Evolutionary conservation across 2,888 invertebrate genomes (phyloP).

Genomic region (Palloptera scutellata): DNA sequence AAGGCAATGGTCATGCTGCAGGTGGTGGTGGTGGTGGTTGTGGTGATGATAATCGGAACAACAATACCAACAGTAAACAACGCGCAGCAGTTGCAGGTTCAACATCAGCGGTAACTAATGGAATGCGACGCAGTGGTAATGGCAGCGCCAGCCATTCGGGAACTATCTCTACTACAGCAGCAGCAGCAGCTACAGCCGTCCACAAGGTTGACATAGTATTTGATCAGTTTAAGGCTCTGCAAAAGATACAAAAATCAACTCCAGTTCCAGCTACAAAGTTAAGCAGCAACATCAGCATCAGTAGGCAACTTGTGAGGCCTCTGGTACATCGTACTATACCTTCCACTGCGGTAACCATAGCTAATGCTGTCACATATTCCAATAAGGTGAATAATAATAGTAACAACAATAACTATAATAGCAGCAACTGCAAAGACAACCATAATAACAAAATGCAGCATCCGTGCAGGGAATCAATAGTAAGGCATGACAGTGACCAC

Average conservation of each 20-base stretch:
- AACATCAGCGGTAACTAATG: constrained; percentile 41
- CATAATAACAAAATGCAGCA: constrained; percentile 32
- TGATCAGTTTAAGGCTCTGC: constrained; percentile 34
- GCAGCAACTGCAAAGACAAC: constrained; percentile 39
- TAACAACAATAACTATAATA: constrained; percentile 41
- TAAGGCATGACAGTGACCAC: constrained; percentile 41
- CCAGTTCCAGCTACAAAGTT: constrained; percentile 31
- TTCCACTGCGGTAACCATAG: constrained; percentile 21
- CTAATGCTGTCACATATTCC: constrained; percentile 18
- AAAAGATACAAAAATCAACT: constrained; percentile 12
- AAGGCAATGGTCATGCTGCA: constrained; percentile 27
- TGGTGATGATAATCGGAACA: constrained; percentile 33
- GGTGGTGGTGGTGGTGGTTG: constrained; percentile 23
- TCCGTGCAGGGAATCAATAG: constrained; percentile 35
- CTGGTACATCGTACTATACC: constrained; percentile 40
- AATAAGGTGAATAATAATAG: constrained; percentile 35
- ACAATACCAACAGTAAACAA: constrained; percentile 39
- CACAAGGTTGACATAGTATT: constrained; percentile 44
- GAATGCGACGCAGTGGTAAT: constrained; percentile 52
- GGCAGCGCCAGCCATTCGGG: constrained; percentile 24
- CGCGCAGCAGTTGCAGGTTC: constrained; percentile 30
- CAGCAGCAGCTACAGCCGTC: constrained; percentile 45
- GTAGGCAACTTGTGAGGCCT: constrained; percentile 36
- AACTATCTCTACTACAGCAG: constrained; percentile 41
- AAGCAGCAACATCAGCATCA: constrained; percentile 7